phyloP scores from a whole-genome alignment of 1,140 invertebrate species.

The Drosophila jambulina region DNA sequence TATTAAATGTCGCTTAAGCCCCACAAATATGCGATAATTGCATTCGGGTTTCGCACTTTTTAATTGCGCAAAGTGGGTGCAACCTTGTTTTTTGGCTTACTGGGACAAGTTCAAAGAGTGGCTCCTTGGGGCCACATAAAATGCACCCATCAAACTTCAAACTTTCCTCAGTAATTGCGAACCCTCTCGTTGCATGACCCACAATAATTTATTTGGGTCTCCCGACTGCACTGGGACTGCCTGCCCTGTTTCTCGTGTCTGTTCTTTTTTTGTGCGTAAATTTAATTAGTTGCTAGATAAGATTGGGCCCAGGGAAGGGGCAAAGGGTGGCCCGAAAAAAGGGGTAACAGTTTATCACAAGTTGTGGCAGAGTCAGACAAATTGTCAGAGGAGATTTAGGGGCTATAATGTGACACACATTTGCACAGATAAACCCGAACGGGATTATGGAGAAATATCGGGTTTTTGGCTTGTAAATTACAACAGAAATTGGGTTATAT shows the following conservation, averaged over 20 bases:
- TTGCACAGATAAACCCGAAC: constrained; percentile 24
- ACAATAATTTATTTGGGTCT: constrained; percentile 50
- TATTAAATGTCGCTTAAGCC: constrained; percentile 27
- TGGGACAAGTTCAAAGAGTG: constrained; percentile 59
- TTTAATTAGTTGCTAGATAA: constrained; percentile 50
- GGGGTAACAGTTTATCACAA: constrained; percentile 23
- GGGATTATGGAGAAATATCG: constrained; percentile 17
- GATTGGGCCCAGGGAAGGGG: constrained; percentile 19
- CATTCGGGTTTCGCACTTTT: constrained; percentile 29
- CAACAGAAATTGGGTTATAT: not conserved
- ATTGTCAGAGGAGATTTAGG: constrained; percentile 31
- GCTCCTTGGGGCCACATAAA: constrained; percentile 50
- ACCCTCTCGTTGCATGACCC: constrained; percentile 44
- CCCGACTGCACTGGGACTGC: constrained; percentile 29
- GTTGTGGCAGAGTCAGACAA: constrained; percentile 3
- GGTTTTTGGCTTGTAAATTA: constrained; percentile 28
- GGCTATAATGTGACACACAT: constrained; percentile 11
- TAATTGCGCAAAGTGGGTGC: constrained; percentile 35
- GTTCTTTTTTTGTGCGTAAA: constrained; percentile 12
- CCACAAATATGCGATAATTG: constrained; percentile 39
- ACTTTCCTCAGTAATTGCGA: constrained; percentile 37
- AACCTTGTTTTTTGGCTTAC: constrained; percentile 25
- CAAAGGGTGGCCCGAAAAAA: constrained; percentile 3
- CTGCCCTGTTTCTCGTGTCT: constrained; percentile 1
- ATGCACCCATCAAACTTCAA: constrained; percentile 21